These are phyloP conservation scores for Brotula barbata DNA, from an alignment of 2,797 vertebrate genomes.

Conservation along the genomic window DNA sequence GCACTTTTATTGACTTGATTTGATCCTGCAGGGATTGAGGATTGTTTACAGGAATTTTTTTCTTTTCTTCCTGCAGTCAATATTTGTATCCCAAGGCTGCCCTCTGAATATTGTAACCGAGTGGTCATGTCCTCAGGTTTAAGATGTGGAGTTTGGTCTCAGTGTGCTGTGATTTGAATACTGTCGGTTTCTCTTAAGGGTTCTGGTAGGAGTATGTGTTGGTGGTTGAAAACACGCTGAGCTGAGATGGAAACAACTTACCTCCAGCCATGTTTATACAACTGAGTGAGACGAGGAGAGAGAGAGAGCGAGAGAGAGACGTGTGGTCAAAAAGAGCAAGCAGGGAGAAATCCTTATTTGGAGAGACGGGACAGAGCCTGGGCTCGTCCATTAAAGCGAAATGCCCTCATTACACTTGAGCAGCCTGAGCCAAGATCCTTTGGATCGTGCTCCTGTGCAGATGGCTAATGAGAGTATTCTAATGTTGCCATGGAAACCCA, in stretches of 20 bases:
- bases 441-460: not conserved
- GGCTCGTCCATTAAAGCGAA: conserved; percentile 11
- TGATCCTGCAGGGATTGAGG: too few species aligned
- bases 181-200: not conserved
- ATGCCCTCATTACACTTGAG: not conserved
- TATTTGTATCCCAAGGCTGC: not conserved
- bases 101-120: not conserved
- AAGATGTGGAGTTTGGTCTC: not conserved
- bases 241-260: conserved; percentile 38
- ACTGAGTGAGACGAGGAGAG: conserved; percentile 15
- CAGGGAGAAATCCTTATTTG: conserved; percentile 62
- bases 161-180: not conserved
- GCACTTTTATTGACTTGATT: too few species aligned
- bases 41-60: too few species aligned
- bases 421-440: not conserved
- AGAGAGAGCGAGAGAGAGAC: conserved; percentile 5
- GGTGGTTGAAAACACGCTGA: conserved; percentile 21
- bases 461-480: conserved; percentile 22
- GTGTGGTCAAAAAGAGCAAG: conserved; percentile 21
- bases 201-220: not conserved
- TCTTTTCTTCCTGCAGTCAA: too few species aligned
- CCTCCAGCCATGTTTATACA: conserved; percentile 50
- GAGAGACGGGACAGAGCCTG: conserved; percentile 33
- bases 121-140: not conserved
- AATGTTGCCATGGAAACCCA: conserved; percentile 39